Evolutionary conservation across 1,140 invertebrate species (phyloP), one percentile per base, ranked within the genome.

Genomic region (Drosophila erecta): DNA sequence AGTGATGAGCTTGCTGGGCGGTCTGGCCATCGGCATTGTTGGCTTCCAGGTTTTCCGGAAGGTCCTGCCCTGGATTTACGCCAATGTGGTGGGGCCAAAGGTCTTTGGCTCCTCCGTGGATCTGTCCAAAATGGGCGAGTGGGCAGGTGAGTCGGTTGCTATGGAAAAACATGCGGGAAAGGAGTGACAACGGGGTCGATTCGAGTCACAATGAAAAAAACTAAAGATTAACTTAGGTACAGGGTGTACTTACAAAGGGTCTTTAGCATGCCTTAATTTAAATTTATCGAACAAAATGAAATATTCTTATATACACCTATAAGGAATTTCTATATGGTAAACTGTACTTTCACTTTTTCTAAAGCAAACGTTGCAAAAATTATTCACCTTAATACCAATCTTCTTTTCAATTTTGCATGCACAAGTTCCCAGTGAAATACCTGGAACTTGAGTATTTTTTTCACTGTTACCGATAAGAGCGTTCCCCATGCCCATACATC

Each of bases 81-180:
- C 90, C n/a, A 92, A 92, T 84, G 81, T 93, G 27, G 22, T 93
- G 44, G 93, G 92, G 0, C 90, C 92, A 3, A 74, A 79, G 57
- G 57, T 93, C 1, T 66, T 85, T 49, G 92, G 93, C 30, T 92
- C 92, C 55, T 75, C 78, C 5, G 87, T 93, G 4, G 81, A 93
- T 73, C 75, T 93, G 1, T 75, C 90, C 60, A 71, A 91, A 49
- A 89, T 92, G 64, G 93, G 93, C 69, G 89, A 90, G 76, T 94
- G 93, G 93, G 93, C 93, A 76, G 92, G 93, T 93, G 85, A 92
- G 92, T 92, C 15, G n/a, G 47, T 49, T 30, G 47, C 47, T 11
- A 50, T 27, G 15, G 8, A 33, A 8, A 50, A 30, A 50, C 1
- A 6, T n/a, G 10, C 27, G 27, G n/a, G 27, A 33, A 50, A 17